Evolutionary conservation across 2,113 vertebrate species (phyloP), one percentile per base, ranked within the genome.

Genomic region (Verasper variegatus): DNA sequence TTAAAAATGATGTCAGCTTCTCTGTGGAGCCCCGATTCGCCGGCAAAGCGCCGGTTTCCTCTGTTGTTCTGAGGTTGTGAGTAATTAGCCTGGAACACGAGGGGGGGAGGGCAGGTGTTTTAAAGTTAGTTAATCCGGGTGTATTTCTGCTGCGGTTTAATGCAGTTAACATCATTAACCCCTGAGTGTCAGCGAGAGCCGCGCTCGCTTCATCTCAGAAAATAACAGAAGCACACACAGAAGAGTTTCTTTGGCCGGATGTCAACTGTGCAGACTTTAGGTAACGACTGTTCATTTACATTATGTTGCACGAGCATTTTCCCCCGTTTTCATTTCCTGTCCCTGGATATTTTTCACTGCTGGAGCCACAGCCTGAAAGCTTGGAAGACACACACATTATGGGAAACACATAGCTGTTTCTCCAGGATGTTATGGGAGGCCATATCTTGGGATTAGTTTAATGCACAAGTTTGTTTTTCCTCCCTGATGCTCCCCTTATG

Each of bases 81-180:
- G 71, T 76, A 82, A 88, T 88, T 83, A 81, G 20, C 23, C 27
- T 27, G 21, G 74, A 84, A 84, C 68, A 86, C 59, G 86, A 65
- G 80, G 74, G 31, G 31, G 54, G 64, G 82, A 57, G 65, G 72
- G 60, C 47, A 51, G 67, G 37, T 66, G 63, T 71, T 84, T 85
- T 62, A 52, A 56, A 58, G 45, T 72, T 65, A 11, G 58, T 76
- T 86, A 73, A 87, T 80, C 69, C 82, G 68, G 56, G 45, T 68
- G 17, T 78, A 64, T 86, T 85, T 79, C 68, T 23, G 20, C 54
- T 68, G 4, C 47, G 71, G 45, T 71, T 17, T 70, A 62, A 67
- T 74, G 68, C 69, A 76, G 45, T 82, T 78, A 68, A 79, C 56
- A 71, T 74, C 47, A 63, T 83, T 84, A 78, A 66, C 24, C 55